Conservation (phyloP, 2,888 invertebrate species). For the Meteorus colon region DNA sequence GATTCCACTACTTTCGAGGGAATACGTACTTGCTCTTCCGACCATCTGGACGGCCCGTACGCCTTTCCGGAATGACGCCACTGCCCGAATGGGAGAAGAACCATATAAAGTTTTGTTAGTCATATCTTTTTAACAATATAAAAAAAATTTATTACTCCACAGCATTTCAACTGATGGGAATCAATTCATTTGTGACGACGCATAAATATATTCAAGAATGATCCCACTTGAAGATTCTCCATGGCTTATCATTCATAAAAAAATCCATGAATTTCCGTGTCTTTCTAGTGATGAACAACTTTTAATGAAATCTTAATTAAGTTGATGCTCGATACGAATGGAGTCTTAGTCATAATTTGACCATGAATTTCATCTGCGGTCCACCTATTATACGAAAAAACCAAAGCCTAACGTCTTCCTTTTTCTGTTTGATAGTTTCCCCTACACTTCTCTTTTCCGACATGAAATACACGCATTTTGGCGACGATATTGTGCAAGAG, state of each 20-base stretch:
- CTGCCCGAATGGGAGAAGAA: slow-evolving; percentile 80
- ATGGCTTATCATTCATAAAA: too few species aligned
- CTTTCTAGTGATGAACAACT: too few species aligned
- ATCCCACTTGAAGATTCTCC: background rate
- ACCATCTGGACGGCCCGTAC: slow-evolving; percentile 99
- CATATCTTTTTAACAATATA: slow-evolving; percentile 59
- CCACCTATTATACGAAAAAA: background rate
- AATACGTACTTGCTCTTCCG: slow-evolving; percentile 98
- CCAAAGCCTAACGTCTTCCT: background rate
- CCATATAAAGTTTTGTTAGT: slow-evolving; percentile 72
- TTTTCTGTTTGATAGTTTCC: background rate
- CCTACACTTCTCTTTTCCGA: background rate
- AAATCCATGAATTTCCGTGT: too few species aligned
- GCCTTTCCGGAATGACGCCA: slow-evolving; percentile 99
- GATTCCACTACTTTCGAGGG: slow-evolving; percentile 72
- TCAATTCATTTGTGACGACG: background rate
- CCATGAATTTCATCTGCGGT: background rate
- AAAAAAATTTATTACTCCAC: slow-evolving; percentile 1
- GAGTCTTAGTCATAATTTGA: background rate
- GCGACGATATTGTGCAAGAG: background rate
- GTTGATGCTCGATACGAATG: too few species aligned
- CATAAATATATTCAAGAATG: background rate
- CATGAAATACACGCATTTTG: background rate
- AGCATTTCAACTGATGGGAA: background rate
- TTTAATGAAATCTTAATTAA: too few species aligned